These are phyloP conservation scores for Rhagoletis pomonella DNA, from an alignment of 1,140 invertebrate genomes.

Conservation along the genomic window DNA sequence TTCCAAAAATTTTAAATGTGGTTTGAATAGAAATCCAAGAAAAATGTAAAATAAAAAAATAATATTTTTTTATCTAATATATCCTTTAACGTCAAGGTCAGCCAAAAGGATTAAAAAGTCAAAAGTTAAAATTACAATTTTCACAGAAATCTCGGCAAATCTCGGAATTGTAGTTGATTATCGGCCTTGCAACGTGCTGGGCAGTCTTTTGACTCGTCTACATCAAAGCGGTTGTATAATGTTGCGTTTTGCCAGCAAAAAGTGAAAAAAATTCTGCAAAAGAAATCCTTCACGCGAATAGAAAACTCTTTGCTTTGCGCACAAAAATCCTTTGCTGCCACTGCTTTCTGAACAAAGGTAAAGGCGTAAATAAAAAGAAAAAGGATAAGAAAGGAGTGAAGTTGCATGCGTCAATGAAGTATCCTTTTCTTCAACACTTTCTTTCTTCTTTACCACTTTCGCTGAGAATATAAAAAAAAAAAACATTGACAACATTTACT, in stretches of 20 bases:
- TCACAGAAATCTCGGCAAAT: neutral
- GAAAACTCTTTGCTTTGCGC: neutral
- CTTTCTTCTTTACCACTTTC: slow-evolving; percentile 9
- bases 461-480: neutral
- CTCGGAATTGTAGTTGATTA: neutral
- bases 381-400: slow-evolving; percentile 23
- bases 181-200: neutral
- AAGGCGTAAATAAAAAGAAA: too few species aligned
- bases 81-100: neutral
- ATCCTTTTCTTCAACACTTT: slow-evolving; percentile 17
- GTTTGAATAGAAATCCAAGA: too few species aligned
- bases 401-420: neutral
- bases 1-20: too few species aligned
- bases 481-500: neutral
- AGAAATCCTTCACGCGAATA: neutral
- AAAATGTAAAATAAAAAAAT: neutral
- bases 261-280: neutral
- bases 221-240: slow-evolving; percentile 8
- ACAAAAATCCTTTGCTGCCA: neutral
- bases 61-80: neutral
- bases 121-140: slow-evolving; percentile 24
- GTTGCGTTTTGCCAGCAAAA: neutral
- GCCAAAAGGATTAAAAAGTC: slow-evolving; percentile 12
- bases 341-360: neutral
- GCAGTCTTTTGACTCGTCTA: neutral